These are phyloP conservation scores for Hypomesus transpacificus DNA, from an alignment of 2,113 vertebrate genomes.

Conservation along the genomic window DNA sequence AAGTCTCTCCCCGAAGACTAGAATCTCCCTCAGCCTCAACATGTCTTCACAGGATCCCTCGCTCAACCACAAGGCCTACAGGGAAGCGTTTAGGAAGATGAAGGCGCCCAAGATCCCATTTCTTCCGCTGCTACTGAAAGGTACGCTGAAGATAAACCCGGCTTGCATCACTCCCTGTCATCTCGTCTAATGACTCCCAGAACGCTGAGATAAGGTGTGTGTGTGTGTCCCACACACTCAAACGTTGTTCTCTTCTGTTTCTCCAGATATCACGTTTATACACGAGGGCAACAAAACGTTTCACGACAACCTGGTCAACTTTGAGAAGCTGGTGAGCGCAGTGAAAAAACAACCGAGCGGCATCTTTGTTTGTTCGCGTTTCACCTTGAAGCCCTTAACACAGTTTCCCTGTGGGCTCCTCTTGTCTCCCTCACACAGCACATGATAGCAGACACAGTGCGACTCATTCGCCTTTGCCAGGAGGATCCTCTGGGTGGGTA, in stretches of 20 bases:
- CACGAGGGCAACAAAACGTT: slow-evolving; percentile 99
- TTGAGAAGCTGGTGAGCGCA: slow-evolving; percentile 92
- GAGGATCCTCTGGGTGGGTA: slow-evolving; percentile 84
- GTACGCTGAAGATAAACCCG: slow-evolving; percentile 60
- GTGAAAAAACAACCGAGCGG: too few relatives aligned
- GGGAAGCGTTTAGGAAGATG: slow-evolving; percentile 97
- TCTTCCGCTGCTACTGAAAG: slow-evolving; percentile 96
- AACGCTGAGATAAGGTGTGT: not conserved
- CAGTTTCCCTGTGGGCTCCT: not conserved
- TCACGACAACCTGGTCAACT: slow-evolving; percentile 96
- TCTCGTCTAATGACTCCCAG: not conserved
- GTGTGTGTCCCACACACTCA: too few relatives aligned
- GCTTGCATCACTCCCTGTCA: not conserved
- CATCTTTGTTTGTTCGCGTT: not conserved
- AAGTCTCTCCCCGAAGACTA: not conserved
- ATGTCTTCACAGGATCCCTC: slow-evolving; percentile 88
- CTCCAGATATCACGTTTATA: slow-evolving; percentile 91
- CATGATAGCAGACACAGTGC: slow-evolving; percentile 94
- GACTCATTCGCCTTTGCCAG: slow-evolving; percentile 89
- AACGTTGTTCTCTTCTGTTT: slow-evolving; percentile 25
- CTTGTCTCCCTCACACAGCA: slow-evolving; percentile 64
- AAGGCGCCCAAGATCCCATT: slow-evolving; percentile 97
- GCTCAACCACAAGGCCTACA: slow-evolving; percentile 97
- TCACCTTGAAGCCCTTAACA: not conserved
- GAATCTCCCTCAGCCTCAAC: slow-evolving; percentile 39